Evolutionary conservation across 2,888 invertebrate species (phyloP).

Genomic region (Leptopilina drosophilae): DNA sequence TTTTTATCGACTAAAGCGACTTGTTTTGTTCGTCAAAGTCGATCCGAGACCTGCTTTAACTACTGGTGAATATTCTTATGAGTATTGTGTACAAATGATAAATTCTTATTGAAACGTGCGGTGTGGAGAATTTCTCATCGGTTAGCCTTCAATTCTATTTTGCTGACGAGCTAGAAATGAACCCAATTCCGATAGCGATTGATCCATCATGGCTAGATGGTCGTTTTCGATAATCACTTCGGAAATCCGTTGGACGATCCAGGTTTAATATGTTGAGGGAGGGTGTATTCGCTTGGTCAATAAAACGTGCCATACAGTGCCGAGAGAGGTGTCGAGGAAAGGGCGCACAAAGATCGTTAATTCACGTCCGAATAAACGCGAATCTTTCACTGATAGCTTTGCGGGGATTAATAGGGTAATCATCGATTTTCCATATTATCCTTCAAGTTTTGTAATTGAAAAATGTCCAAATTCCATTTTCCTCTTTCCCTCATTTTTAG

Average conservation of each 20-base stretch:
- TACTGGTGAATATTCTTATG: no score
- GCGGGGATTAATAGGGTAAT: neutral
- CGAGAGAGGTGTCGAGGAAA: slow-evolving; percentile 23
- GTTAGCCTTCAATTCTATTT: slow-evolving; percentile 20
- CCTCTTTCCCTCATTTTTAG: no score
- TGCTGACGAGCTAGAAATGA: slow-evolving; percentile 24
- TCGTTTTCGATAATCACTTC: slow-evolving; percentile 40
- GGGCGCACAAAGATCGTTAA: slow-evolving; percentile 35
- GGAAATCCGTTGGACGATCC: slow-evolving; percentile 37
- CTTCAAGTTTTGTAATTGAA: slow-evolving; percentile 22
- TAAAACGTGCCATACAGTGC: slow-evolving; percentile 13
- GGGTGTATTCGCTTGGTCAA: slow-evolving; percentile 33
- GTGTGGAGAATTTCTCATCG: neutral
- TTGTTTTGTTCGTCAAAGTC: no score
- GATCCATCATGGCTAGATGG: slow-evolving; percentile 24
- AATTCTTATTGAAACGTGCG: neutral
- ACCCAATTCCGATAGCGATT: slow-evolving; percentile 21
- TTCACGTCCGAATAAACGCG: slow-evolving; percentile 34
- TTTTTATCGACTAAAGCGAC: no score
- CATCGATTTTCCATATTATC: slow-evolving; percentile 22
- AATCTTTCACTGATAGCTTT: slow-evolving; percentile 30
- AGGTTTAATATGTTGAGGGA: slow-evolving; percentile 34
- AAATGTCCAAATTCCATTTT: neutral
- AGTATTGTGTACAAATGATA: neutral
- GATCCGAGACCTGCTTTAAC: no score